phyloP scores from a whole-genome alignment of 2,797 vertebrate species.

The Chaunax sp. region DNA sequence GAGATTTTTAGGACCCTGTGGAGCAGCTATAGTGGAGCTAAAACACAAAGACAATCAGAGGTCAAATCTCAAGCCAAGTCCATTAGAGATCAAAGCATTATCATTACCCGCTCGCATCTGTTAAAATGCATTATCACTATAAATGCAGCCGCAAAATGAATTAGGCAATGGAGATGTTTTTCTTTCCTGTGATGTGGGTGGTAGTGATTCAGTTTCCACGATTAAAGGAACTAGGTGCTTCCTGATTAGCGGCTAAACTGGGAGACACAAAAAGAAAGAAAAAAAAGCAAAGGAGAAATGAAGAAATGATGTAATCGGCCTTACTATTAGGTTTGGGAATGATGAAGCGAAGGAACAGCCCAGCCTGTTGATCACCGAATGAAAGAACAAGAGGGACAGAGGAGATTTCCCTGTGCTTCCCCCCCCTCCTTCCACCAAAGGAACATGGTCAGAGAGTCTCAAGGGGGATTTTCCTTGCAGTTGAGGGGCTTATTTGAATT shows the following conservation, averaged over 20 bases:
- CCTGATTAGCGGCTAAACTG: slow-evolving; percentile 81
- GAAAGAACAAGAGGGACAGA: slow-evolving; percentile 34
- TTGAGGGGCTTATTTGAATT: slow-evolving; percentile 77
- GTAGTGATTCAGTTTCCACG: slow-evolving; percentile 84
- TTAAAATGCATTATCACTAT: slow-evolving; percentile 68
- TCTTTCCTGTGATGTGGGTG: slow-evolving; percentile 87
- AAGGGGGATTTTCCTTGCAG: slow-evolving; percentile 68
- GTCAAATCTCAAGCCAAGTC: slow-evolving; percentile 48
- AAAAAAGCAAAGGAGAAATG: slow-evolving; percentile 48
- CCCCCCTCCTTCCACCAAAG: slow-evolving; percentile 43
- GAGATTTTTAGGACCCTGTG: neutral
- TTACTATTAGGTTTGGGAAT: slow-evolving; percentile 55
- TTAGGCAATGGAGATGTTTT: slow-evolving; percentile 80
- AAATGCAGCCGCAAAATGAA: slow-evolving; percentile 73
- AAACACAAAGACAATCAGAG: slow-evolving; percentile 39
- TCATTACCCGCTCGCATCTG: slow-evolving; percentile 68
- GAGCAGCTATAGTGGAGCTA: neutral
- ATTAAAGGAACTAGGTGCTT: slow-evolving; percentile 79
- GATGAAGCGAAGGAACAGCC: slow-evolving; percentile 49
- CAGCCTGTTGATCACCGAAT: slow-evolving; percentile 39
- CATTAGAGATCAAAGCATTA: slow-evolving; percentile 75
- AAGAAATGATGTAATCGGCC: slow-evolving; percentile 63
- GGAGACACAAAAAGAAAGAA: slow-evolving; percentile 49
- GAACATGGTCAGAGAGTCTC: slow-evolving; percentile 61
- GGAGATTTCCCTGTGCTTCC: slow-evolving; percentile 33